These are phyloP conservation scores for Lasaia peninsularis DNA, from an alignment of 1,140 invertebrate species.

Conservation along the genomic window DNA sequence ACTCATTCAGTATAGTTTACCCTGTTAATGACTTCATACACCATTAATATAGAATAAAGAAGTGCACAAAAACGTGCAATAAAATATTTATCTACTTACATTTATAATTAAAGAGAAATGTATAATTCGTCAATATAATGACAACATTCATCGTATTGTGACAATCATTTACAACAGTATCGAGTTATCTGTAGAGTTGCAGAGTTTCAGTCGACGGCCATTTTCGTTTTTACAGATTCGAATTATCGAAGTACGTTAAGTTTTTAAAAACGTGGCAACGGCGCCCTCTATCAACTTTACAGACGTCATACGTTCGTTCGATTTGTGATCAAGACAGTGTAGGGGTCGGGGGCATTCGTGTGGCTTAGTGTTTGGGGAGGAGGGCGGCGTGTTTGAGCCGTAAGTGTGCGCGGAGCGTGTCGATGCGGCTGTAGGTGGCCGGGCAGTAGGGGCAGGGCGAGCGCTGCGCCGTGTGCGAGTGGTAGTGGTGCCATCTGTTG, in stretches of 20 bases:
- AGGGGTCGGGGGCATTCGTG: conserved; percentile 23
- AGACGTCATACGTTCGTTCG: neutral
- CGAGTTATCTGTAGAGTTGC: neutral
- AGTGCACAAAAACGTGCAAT: conserved; percentile 65
- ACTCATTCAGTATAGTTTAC: conserved; percentile 38
- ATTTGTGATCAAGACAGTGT: conserved; percentile 8
- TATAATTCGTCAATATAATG: conserved; percentile 51
- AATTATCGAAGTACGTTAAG: too few relatives aligned
- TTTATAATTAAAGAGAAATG: conserved; percentile 38
- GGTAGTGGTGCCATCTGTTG: conserved; percentile 92
- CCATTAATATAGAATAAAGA: conserved; percentile 58
- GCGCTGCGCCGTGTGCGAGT: conserved; percentile 87
- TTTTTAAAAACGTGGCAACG: neutral
- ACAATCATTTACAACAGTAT: conserved; percentile 3
- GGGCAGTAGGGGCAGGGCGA: conserved; percentile 90
- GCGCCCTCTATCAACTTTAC: neutral
- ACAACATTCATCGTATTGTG: conserved; percentile 17
- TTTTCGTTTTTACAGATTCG: too few relatives aligned
- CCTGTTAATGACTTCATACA: conserved; percentile 66
- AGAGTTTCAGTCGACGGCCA: neutral
- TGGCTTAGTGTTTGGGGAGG: neutral
- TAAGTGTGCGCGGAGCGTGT: conserved; percentile 87
- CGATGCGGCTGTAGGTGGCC: conserved; percentile 90
- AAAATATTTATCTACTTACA: conserved; percentile 47
- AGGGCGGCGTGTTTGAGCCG: conserved; percentile 84